Base-by-base conservation (phyloP, 1,140 invertebrate species). In the Trichomalopsis sarcophagae region DNA sequence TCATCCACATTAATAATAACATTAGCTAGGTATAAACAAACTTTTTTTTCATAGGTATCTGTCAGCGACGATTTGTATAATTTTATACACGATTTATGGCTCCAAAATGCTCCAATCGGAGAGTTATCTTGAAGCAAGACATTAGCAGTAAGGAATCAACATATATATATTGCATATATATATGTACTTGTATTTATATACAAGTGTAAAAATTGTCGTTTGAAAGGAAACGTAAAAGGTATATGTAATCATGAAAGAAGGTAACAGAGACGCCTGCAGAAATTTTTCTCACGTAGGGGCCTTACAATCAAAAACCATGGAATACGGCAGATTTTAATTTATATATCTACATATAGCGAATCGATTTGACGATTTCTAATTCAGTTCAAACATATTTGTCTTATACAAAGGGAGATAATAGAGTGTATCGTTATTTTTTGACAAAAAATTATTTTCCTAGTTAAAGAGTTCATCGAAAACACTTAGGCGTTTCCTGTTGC, bases 51-150 rank as follows among this genome's bases (percentile, higher is more conserved):
- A 78, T 92, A 99, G 98, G 98, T 99, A 40, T 97, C 99, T 1
- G 98, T 99, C 1, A 98, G 97, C 89, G 97, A 98, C 92, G 94
- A 96, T 87, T 94, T 99, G 33, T 99, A 99, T 93, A 96, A 95
- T 86, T 99, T 99, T 91, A 98, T 99, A 87, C 98, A 99, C 91
- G 96, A 98, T 89, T 93, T 99, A 89, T 99, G 99, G 99, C 95
- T 99, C 23, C 96, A 99, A 92, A 99, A 98, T 94, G 98, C 99
- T 44, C 99, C 99, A 0, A 99, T 99, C 89, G 99, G 98, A 82
- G 98, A 99, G 93, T 94, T 99, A 36, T 98, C 96, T 90, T 99
- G 96, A 96, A 92, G 27, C 4, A 10, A 69, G 21, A 30, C 33
- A 66, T 81, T 81, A 75, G 36, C 36, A 40, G 21, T 36, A 17